Percentiles rank a stretch among this genome's conserved stretches.
Evolutionary conservation across 2,797 vertebrate species (phyloP).

Genomic region (Macropus fuliginosus): DNA sequence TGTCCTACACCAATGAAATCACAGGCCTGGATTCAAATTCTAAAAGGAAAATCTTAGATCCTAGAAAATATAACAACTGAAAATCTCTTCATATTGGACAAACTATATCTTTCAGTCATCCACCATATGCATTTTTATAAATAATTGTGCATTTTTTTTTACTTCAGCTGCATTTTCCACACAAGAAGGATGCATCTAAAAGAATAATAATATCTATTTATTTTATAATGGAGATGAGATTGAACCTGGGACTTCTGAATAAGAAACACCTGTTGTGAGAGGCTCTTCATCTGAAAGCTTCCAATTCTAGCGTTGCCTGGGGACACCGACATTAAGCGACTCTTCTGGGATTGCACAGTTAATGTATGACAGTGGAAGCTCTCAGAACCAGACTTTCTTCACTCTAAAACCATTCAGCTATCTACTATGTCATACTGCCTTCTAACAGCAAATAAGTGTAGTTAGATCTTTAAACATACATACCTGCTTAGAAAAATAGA

Average conservation of each 20-base stretch:
- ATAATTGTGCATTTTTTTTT: slow-evolving; percentile 32
- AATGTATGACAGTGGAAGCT: neutral
- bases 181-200: slow-evolving; percentile 22
- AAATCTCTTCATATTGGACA: slow-evolving; percentile 37
- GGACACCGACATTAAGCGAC: neutral
- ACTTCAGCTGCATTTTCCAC: slow-evolving; percentile 1
- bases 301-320: neutral
- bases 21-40: neutral
- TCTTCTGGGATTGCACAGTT: neutral
- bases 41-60: neutral
- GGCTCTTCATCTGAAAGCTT: neutral
- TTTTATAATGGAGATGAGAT: neutral
- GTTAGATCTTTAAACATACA: neutral
- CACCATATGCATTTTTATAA: slow-evolving; percentile 15
- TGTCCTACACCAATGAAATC: neutral
- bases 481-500: neutral
- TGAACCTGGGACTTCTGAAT: neutral
- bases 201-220: slow-evolving; percentile 43
- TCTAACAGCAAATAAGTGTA: neutral
- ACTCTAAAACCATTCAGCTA: neutral
- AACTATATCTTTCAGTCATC: slow-evolving; percentile 52
- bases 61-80: neutral
- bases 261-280: neutral
- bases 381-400: neutral
- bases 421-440: neutral